These are phyloP conservation scores for Scarus forsteni DNA, from an alignment of 2,797 vertebrate genomes.

Conservation along the genomic window DNA sequence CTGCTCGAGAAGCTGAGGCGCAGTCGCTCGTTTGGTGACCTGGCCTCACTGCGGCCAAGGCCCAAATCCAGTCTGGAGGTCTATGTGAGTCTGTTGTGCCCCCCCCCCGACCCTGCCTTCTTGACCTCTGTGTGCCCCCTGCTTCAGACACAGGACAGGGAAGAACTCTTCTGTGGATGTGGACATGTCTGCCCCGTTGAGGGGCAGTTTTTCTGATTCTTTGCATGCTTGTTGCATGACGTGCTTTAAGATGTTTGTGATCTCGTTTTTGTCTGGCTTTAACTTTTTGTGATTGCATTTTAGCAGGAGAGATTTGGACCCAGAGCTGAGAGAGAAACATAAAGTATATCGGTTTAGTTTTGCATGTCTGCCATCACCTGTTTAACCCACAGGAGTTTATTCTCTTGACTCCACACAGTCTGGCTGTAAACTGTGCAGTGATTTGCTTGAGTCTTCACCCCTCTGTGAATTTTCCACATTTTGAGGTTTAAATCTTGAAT, in stretches of 20 bases:
- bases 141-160: conserved; percentile 22
- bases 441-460: not conserved
- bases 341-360: not conserved
- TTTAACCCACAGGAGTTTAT: conserved; percentile 1
- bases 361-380: conserved; percentile 17
- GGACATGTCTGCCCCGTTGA: conserved; percentile 35
- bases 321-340: conserved; percentile 1
- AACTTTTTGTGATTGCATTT: conserved; percentile 16
- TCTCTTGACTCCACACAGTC: conserved; percentile 3
- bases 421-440: conserved; percentile 7
- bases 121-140: conserved; percentile 45
- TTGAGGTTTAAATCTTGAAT: too few species aligned
- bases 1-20: conserved; percentile 96
- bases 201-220: conserved; percentile 34
- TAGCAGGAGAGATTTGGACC: conserved; percentile 15
- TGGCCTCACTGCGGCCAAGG: conserved; percentile 93
- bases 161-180: conserved; percentile 28
- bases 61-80: conserved; percentile 94
- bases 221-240: conserved; percentile 59
- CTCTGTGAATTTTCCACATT: not conserved
- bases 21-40: conserved; percentile 96
- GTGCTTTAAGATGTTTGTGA: conserved; percentile 8
- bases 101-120: conserved; percentile 38
- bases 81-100: conserved; percentile 92
- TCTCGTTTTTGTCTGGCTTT: not conserved